These are phyloP conservation scores for Sander lucioperca DNA, from an alignment of 2,113 vertebrate genomes.

Conservation along the genomic window DNA sequence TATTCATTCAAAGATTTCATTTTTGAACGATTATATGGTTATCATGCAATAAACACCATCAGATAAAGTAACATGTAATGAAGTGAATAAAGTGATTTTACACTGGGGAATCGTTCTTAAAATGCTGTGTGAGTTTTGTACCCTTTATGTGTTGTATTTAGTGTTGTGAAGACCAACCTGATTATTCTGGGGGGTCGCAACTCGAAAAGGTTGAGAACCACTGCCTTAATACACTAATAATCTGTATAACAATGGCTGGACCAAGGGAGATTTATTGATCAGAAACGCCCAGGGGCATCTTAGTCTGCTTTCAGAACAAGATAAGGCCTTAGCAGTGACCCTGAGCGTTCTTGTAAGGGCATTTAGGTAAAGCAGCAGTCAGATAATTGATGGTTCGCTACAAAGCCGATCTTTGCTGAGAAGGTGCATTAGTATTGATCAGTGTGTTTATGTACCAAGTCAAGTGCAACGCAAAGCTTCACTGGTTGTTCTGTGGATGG, in stretches of 20 bases:
- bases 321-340: slow-evolving; percentile 33
- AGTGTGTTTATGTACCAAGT: slow-evolving; percentile 12
- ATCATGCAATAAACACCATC: background rate
- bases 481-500: background rate
- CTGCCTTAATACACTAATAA: background rate
- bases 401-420: slow-evolving; percentile 4
- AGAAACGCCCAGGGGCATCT: slow-evolving; percentile 1
- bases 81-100: too few species aligned
- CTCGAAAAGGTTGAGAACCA: too few species aligned
- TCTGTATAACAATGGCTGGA: background rate
- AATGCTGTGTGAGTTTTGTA: too few species aligned
- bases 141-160: too few species aligned
- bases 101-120: too few species aligned
- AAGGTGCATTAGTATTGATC: slow-evolving; percentile 69
- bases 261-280: slow-evolving; percentile 1
- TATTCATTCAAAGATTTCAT: background rate
- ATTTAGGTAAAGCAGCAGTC: slow-evolving; percentile 29
- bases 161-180: too few species aligned
- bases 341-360: slow-evolving; percentile 5
- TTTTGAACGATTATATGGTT: background rate
- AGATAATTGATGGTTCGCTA: slow-evolving; percentile 23
- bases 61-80: background rate
- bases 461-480: slow-evolving; percentile 9
- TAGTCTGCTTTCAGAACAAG: slow-evolving; percentile 15
- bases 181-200: too few species aligned